Evolutionary conservation across 2,888 invertebrate genomes (phyloP).

Genomic region (Drosophila ustulata): DNA sequence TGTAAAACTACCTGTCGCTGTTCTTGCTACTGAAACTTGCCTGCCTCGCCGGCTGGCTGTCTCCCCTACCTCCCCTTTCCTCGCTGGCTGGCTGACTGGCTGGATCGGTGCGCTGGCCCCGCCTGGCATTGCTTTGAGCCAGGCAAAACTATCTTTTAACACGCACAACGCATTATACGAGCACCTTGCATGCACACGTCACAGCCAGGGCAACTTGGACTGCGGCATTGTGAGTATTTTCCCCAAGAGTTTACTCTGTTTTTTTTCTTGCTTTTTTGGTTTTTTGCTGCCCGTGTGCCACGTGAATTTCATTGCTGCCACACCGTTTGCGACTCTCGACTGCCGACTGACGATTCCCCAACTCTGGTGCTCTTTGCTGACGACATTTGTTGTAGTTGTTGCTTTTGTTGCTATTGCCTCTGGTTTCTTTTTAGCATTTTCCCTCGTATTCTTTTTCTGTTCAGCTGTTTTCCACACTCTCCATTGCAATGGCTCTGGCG

Average conservation of each 20-base stretch:
- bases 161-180: constrained; percentile 80
- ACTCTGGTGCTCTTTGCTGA: constrained; percentile 59
- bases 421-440: constrained; percentile 32
- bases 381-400: constrained; percentile 62
- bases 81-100: constrained; percentile 34
- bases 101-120: constrained; percentile 20
- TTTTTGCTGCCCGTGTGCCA: constrained; percentile 38
- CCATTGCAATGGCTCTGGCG: constrained; percentile 47
- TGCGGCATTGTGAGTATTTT: constrained; percentile 29
- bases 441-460: constrained; percentile 11
- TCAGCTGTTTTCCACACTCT: constrained; percentile 28
- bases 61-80: not conserved
- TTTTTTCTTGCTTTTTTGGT: constrained; percentile 20
- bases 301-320: constrained; percentile 68
- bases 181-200: constrained; percentile 77
- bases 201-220: constrained; percentile 28
- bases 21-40: constrained; percentile 66
- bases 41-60: constrained; percentile 22
- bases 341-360: constrained; percentile 35
- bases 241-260: constrained; percentile 25
- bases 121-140: constrained; percentile 69
- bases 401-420: constrained; percentile 38
- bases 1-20: constrained; percentile 80
- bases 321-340: constrained; percentile 32
- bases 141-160: constrained; percentile 81